phyloP scores from a whole-genome alignment of 2,113 vertebrate species.

The Ornithorhynchus anatinus region DNA sequence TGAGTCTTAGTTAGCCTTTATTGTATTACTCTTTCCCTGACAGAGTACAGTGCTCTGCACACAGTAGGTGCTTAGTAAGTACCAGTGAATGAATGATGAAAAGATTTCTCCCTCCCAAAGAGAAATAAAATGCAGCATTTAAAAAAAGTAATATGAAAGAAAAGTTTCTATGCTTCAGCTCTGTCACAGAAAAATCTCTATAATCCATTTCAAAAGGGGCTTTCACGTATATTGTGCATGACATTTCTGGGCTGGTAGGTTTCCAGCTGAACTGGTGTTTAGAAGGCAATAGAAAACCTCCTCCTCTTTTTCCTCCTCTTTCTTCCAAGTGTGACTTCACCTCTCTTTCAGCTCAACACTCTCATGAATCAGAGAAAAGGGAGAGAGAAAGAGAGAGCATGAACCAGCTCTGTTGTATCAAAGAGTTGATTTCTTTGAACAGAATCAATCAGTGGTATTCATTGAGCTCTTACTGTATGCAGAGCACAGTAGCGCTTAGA shows the following conservation, averaged over 20 bases:
- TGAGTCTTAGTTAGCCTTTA: no score
- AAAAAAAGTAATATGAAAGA: constrained; percentile 3
- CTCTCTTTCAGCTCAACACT: neutral
- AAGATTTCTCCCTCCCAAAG: neutral
- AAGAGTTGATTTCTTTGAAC: neutral
- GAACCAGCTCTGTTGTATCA: neutral
- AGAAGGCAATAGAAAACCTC: constrained; percentile 32
- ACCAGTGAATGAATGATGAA: no score
- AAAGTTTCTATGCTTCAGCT: constrained; percentile 46
- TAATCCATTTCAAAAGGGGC: constrained; percentile 45
- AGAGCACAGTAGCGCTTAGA: no score
- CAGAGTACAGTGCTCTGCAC: no score
- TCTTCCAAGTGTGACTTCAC: constrained; percentile 2
- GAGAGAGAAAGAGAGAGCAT: neutral
- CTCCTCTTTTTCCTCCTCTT: neutral
- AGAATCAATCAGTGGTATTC: neutral
- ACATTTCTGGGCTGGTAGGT: constrained; percentile 40
- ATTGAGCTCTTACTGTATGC: no score
- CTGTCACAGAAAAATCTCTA: neutral
- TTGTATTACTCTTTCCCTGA: no score
- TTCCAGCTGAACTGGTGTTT: constrained; percentile 51
- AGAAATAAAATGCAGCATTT: neutral
- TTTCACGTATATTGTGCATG: constrained; percentile 29
- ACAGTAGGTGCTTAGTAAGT: no score
- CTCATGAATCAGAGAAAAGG: constrained; percentile 24